These are phyloP conservation scores for Caenorhabditis sp. DNA, from an alignment of 2,888 invertebrate genomes.

Conservation along the genomic window DNA sequence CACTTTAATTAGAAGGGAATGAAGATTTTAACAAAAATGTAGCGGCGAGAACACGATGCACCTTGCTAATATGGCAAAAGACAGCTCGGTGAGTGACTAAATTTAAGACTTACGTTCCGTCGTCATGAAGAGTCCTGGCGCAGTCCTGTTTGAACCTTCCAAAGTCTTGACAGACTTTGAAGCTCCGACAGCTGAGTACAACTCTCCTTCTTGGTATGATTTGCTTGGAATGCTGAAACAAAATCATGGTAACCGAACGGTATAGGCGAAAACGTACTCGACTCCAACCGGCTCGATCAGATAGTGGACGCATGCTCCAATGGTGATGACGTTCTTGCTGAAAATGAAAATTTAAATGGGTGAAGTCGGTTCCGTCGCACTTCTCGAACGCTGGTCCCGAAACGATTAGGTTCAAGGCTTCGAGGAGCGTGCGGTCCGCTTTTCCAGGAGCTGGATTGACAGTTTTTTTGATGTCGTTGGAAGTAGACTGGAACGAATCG, in stretches of 20 bases:
- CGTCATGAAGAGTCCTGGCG: conserved; percentile 41
- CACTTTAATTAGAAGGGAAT: no score
- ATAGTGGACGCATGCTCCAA: conserved; percentile 43
- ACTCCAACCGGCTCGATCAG: conserved; percentile 30
- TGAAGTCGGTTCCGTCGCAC: background rate
- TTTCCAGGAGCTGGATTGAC: conserved; percentile 22
- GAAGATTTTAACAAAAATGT: no score
- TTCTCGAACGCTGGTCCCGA: conserved; percentile 39
- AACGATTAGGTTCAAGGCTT: conserved; percentile 51
- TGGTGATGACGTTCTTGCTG: conserved; percentile 52
- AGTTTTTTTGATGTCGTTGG: conserved; percentile 48
- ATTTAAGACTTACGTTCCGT: conserved; percentile 36
- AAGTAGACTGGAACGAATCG: conserved; percentile 49
- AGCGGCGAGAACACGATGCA: no score
- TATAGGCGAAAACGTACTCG: background rate
- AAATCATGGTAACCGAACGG: background rate
- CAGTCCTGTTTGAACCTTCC: conserved; percentile 19
- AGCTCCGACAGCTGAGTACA: conserved; percentile 49
- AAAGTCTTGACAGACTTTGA: conserved; percentile 55
- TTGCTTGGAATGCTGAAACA: conserved; percentile 33
- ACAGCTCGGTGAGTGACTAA: no score
- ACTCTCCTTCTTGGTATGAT: conserved; percentile 21
- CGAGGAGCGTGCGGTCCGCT: conserved; percentile 39
- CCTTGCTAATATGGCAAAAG: no score
- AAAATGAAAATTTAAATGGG: background rate